phyloP scores from a whole-genome alignment of 2,888 invertebrate species.

The Opisthograptis luteolata region DNA sequence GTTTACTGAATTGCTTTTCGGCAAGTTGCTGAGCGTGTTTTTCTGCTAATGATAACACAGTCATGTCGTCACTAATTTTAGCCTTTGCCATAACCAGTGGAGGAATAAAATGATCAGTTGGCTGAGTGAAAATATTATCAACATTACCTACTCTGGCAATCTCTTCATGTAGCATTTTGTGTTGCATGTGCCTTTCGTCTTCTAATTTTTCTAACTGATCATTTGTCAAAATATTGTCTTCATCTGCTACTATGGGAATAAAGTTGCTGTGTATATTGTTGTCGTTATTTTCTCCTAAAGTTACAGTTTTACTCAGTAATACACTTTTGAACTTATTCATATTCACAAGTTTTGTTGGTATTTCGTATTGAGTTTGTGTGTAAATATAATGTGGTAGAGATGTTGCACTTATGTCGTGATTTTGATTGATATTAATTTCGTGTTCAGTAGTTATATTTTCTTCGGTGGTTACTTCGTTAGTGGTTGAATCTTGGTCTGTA shows the following conservation, averaged over 20 bases:
- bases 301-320: constrained; percentile 51
- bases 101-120: constrained; percentile 80
- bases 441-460: constrained; percentile 59
- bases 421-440: constrained; percentile 54
- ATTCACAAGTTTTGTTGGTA: constrained; percentile 30
- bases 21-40: constrained; percentile 76
- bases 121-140: constrained; percentile 77
- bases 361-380: constrained; percentile 35
- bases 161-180: constrained; percentile 75
- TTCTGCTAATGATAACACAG: constrained; percentile 75
- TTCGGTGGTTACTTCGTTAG: constrained; percentile 57
- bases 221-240: constrained; percentile 54
- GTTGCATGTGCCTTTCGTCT: constrained; percentile 69
- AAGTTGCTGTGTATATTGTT: constrained; percentile 71
- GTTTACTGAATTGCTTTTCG: constrained; percentile 56
- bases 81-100: constrained; percentile 82
- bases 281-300: constrained; percentile 49
- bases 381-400: constrained; percentile 37
- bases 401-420: constrained; percentile 45
- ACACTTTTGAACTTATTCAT: constrained; percentile 44
- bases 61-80: constrained; percentile 79
- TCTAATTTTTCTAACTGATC: constrained; percentile 66
- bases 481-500: constrained; percentile 59
- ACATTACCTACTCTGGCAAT: constrained; percentile 72
- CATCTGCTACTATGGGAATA: constrained; percentile 58